phyloP scores from a whole-genome alignment of 2,797 vertebrate genomes.

The Caiman crocodilus region DNA sequence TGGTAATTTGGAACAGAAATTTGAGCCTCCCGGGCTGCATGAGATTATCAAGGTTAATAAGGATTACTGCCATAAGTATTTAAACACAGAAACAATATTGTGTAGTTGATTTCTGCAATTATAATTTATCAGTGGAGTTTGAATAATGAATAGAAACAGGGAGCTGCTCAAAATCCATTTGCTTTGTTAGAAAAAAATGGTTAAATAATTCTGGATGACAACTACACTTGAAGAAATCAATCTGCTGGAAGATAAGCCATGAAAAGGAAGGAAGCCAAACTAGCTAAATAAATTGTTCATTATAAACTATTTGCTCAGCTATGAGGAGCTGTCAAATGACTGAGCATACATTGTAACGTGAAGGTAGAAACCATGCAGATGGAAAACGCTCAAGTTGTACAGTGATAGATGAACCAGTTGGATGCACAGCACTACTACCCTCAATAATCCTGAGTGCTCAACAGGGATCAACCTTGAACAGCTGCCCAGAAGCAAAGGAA shows the following conservation, averaged over 20 bases:
- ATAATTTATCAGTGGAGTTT: constrained; percentile 7
- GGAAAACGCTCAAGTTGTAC: background rate
- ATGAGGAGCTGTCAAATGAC: constrained; percentile 31
- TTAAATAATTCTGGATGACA: constrained; percentile 57
- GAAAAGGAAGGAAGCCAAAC: constrained; percentile 43
- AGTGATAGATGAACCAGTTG: constrained; percentile 58
- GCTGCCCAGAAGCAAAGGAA: constrained; percentile 64
- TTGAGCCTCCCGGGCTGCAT: background rate
- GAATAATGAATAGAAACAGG: background rate
- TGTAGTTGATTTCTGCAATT: background rate
- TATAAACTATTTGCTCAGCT: constrained; percentile 52
- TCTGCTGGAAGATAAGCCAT: background rate
- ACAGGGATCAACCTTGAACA: constrained; percentile 37
- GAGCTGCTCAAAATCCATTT: background rate
- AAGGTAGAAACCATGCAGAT: constrained; percentile 38
- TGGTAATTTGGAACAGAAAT: background rate
- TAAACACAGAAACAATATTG: constrained; percentile 12
- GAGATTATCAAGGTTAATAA: background rate
- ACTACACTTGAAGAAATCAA: constrained; percentile 27
- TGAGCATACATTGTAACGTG: constrained; percentile 44
- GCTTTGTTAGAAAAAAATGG: constrained; percentile 1
- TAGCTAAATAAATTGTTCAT: constrained; percentile 37
- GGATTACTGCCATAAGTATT: background rate
- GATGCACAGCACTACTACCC: constrained; percentile 29
- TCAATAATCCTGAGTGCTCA: constrained; percentile 37